Evolutionary conservation across 2,888 invertebrate genomes (phyloP), one percentile per base, ranked within the genome.

Genomic region (Ptilodon capucinus): DNA sequence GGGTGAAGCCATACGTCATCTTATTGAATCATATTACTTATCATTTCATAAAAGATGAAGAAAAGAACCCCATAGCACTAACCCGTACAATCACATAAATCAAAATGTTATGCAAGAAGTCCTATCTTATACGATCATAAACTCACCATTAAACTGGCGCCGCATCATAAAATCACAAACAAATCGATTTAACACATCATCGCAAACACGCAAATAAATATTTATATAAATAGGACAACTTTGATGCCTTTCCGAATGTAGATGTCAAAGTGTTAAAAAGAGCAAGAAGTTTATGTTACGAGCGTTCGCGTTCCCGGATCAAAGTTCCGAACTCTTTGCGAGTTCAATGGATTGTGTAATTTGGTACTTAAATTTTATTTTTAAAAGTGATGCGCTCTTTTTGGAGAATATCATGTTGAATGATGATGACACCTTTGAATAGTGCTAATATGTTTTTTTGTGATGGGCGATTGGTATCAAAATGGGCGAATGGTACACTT

Each of bases 251-350:
- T 38, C 28, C 60, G 73, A 78, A 77, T 74, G 70, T 74, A 78
- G 68, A 75, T 79, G 84, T 84, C 83, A 81, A 80, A 82, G 77
- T 64, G 71, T 68, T 69, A 51, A 74, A 80, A 76, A 72, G 72
- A 77, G 71, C 68, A 58, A 46, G 68, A 71, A 72, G 64, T 76
- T 78, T 77, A 77, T 71, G 75, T 69, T 71, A 63, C 58, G 58
- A 62, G 49, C 25, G 64, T 64, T 60, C 57, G 63, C 63, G 65
- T 64, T 67, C 57, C 58, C 62, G 74, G 77, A 77, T 79, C 77
- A 79, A 82, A 82, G 76, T 81, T 79, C 61, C 51, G 48, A 64
- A 61, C 57, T 50, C 59, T 59, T 51, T 48, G 54, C 54, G 44
- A 48, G 43, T 46, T 42, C 21, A 21, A 36, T 48, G 38, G 41